Evolutionary conservation across 35 echinoderm and acorn worm genomes (phyloP).

Genomic region (Strongylocentrotus purpuratus): DNA sequence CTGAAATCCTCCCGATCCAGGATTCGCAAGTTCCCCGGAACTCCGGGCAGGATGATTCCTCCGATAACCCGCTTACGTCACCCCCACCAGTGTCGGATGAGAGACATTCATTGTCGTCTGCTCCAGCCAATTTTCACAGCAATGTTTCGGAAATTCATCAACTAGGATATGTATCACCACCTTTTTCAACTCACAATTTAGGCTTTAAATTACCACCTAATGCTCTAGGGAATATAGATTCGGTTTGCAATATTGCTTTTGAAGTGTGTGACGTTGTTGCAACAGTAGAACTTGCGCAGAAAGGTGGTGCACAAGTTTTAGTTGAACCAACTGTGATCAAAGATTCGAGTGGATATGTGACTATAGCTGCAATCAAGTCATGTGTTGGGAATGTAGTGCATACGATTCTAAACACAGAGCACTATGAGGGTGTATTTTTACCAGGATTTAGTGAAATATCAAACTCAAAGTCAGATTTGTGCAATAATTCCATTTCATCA

Average conservation of each 20-base stretch:
- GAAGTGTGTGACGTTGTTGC: constrained; percentile 73
- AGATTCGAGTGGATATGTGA: constrained; percentile 57
- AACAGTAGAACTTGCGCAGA: constrained; percentile 58
- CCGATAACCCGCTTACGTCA: neutral
- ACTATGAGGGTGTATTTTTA: constrained; percentile 81
- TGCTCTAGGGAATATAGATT: constrained; percentile 49
- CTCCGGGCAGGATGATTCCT: neutral
- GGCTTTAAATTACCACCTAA: neutral
- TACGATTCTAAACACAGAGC: constrained; percentile 71
- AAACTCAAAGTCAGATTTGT: neutral
- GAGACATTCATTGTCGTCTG: neutral
- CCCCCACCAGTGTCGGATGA: neutral
- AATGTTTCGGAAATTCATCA: neutral
- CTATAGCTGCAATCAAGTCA: constrained; percentile 74
- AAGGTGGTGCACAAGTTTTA: constrained; percentile 70
- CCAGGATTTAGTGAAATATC: constrained; percentile 69
- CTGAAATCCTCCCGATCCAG: neutral
- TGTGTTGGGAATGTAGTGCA: constrained; percentile 92
- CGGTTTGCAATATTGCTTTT: constrained; percentile 91
- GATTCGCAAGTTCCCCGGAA: neutral
- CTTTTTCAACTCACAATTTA: neutral
- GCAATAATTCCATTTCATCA: constrained; percentile 18
- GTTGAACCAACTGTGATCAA: constrained; percentile 53
- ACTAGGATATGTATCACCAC: neutral
- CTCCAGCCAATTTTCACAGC: neutral